A percentile compares a stretch with the other conserved stretches of the same genome.
Conservation (phyloP, 2,113 vertebrate genomes). For the Leucopsar rothschildi region DNA sequence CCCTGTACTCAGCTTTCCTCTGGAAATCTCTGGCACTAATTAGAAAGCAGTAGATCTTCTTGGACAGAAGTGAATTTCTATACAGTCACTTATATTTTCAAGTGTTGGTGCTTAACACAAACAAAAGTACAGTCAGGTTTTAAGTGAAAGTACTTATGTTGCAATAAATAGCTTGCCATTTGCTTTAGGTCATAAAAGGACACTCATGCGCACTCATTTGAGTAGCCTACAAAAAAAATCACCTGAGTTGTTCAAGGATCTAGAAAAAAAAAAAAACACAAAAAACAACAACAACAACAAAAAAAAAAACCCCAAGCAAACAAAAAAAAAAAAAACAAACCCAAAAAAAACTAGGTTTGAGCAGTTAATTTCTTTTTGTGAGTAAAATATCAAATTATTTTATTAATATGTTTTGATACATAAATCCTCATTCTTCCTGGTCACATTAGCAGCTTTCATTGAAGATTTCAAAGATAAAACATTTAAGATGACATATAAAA, state of each 20-base stretch:
- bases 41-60: neutral
- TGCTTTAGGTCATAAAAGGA: neutral
- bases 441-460: neutral
- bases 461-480: neutral
- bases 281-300: no score
- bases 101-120: neutral
- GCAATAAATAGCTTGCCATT: neutral
- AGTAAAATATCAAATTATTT: neutral
- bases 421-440: neutral
- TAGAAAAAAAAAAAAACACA: neutral
- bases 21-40: neutral
- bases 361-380: neutral
- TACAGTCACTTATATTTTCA: neutral
- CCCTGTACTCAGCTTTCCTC: neutral
- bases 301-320: no score
- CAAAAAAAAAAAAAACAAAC: no score
- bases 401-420: neutral
- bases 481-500: neutral
- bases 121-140: neutral
- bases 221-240: neutral
- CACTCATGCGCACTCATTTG: neutral
- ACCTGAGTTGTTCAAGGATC: neutral
- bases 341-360: neutral
- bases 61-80: neutral
- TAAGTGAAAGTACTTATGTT: neutral